Percentiles rank a stretch among this genome's conserved stretches.
phyloP scores from a whole-genome alignment of 2,113 vertebrate species.

The Fukomys damarensis region DNA sequence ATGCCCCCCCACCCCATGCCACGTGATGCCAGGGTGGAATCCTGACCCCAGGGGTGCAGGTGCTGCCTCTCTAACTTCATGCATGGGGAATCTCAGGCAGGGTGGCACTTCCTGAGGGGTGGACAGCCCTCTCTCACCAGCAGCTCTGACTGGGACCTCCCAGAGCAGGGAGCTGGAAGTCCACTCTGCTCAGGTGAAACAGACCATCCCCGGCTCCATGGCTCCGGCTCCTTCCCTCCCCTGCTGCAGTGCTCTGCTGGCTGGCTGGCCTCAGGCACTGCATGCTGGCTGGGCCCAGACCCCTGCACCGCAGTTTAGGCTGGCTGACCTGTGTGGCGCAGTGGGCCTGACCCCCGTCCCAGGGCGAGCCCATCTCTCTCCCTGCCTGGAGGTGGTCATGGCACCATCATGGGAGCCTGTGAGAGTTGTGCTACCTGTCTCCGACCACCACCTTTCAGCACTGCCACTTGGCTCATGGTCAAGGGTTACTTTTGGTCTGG shows the following conservation, averaged over 20 bases:
- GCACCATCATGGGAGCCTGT: fast-evolving
- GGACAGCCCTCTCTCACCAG: fast-evolving
- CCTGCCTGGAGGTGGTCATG: fast-evolving
- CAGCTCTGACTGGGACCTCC: background rate
- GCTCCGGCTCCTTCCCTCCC: background rate
- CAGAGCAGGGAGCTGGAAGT: background rate
- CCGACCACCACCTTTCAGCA: background rate
- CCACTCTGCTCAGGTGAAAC: background rate
- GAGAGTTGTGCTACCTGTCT: fast-evolving
- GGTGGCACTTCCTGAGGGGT: fast-evolving
- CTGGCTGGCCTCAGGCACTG: slow-evolving; percentile 91
- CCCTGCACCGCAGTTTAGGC: slow-evolving; percentile 52
- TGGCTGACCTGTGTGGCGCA: slow-evolving; percentile 77
- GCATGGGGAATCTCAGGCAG: fast-evolving
- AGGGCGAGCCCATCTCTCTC: background rate
- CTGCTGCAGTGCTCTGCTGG: slow-evolving; percentile 85
- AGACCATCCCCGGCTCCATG: background rate
- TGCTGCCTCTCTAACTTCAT: fast-evolving
- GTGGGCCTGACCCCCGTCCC: too few species aligned
- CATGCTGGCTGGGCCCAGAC: background rate
- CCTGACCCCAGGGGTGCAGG: fast-evolving
- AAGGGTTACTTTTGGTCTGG: background rate
- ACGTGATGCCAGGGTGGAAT: fast-evolving
- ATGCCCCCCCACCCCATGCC: background rate
- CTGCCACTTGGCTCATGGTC: background rate